A percentile compares a stretch with the other conserved stretches of the same genome.
Conservation (phyloP, 2,113 vertebrate genomes). For the Archocentrus centrarchus region DNA sequence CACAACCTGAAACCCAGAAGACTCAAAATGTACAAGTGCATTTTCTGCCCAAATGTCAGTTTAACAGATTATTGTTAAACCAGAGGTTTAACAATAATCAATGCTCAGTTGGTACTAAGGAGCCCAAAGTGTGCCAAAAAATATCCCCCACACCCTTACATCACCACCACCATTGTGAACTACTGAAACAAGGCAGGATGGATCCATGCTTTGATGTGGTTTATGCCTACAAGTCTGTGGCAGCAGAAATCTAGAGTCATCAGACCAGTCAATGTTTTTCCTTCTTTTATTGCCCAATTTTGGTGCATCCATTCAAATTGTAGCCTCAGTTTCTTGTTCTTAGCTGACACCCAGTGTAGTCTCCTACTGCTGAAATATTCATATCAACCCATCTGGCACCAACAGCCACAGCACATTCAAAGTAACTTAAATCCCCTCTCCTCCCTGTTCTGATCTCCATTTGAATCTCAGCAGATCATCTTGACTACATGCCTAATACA, state of each 20-base stretch:
- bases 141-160: not conserved
- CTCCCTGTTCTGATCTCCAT: not conserved
- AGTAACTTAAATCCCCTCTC: not conserved
- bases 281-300: too few species aligned
- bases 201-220: not conserved
- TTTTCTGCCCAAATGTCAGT: not conserved
- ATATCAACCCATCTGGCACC: not conserved
- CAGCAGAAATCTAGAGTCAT: not conserved
- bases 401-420: not conserved
- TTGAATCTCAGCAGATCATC: too few species aligned
- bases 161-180: not conserved
- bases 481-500: not conserved
- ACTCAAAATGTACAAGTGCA: not conserved
- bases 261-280: too few species aligned
- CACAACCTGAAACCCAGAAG: constrained; percentile 81
- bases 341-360: not conserved
- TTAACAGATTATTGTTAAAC: not conserved
- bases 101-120: not conserved
- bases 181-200: not conserved
- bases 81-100: too few species aligned
- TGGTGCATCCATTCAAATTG: too few species aligned
- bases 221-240: not conserved
- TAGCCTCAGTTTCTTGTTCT: too few species aligned
- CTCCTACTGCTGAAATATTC: not conserved
- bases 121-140: not conserved